phyloP scores from a whole-genome alignment of 2,888 invertebrate genomes.

The Melikaiella ostensackeni region DNA sequence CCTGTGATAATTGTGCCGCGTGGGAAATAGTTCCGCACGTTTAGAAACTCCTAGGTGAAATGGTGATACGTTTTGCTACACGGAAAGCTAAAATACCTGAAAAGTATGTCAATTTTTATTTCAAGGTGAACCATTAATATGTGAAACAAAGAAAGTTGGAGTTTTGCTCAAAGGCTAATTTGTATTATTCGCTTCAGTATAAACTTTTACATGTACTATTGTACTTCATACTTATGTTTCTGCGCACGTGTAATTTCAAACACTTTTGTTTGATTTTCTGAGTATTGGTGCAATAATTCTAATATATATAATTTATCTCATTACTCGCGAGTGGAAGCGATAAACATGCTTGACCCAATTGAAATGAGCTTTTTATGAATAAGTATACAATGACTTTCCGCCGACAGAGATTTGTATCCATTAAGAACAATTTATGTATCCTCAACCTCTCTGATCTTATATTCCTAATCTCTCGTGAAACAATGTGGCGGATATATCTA shows the following conservation, averaged over 20 bases:
- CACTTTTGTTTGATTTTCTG: background rate
- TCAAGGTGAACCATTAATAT: conserved; percentile 28
- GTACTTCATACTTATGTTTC: background rate
- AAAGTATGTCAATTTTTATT: conserved; percentile 36
- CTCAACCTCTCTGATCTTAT: conserved; percentile 45
- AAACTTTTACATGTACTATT: background rate
- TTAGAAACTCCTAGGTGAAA: conserved; percentile 32
- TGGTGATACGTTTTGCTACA: conserved; percentile 17
- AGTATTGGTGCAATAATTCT: background rate
- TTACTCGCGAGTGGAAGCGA: background rate
- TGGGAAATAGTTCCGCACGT: conserved; percentile 25
- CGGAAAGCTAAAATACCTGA: background rate
- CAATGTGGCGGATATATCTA: conserved; percentile 43
- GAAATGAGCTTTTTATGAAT: background rate
- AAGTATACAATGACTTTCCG: conserved; percentile 28
- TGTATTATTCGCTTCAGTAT: background rate
- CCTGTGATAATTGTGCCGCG: conserved; percentile 19
- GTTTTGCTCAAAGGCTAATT: conserved; percentile 9
- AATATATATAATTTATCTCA: background rate
- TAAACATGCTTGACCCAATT: conserved; percentile 8
- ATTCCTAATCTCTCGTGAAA: conserved; percentile 44
- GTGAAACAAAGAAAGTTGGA: conserved; percentile 34
- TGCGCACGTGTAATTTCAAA: background rate
- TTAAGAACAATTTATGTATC: conserved; percentile 43
- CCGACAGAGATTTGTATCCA: conserved; percentile 20